Base-by-base conservation (phyloP, 2,113 vertebrate genomes). In the Hippopotamus amphibius region DNA sequence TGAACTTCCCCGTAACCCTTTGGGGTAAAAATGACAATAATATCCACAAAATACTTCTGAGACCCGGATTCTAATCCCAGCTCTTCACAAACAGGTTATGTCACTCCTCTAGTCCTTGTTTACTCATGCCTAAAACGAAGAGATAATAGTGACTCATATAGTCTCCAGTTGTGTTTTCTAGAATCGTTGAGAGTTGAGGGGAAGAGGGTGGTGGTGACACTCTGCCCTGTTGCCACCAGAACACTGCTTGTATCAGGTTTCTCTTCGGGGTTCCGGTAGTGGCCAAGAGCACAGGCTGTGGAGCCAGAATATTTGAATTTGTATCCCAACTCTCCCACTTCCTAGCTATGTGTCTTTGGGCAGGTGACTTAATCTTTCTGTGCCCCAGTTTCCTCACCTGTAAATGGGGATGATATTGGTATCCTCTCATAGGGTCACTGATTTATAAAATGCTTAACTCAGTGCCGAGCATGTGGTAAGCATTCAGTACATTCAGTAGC, bases 391-490 rank as follows among this genome's bases (percentile, higher is more conserved):
- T 96, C 92, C 83, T 97, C 92, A 80, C 83, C 59, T 83, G 6
- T 76, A 96, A 83, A 89, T 92, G 96, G 90, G 57, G 61, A 94
- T 96, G 46, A 83, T 65, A 46, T 37, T 46, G 50, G 68, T 97
- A 59, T 79, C 88, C 41, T 89, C 86, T 96, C 77, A 77, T 72
- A 84, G 81, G 66, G 83, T 57, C 57, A 37, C 17, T 82, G 37
- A 71, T 80, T 89, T 72, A 80, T 41, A 91, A 72, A 93, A 63
- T 92, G 86, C 90, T 95, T 97, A 93, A 72, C 93, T 96, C 93
- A 93, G 96, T 97, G 96, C 96, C 89, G 5, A 72, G 87, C 82
- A 22, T 59, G 24, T 94, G 63, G 11, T 90, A 86, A 97, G 55
- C 90, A 59, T 57, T 87, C 33, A 93, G 41, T 91, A 88, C 95